Base-by-base conservation (phyloP, 2,113 vertebrate species). In the Hemicordylus capensis region DNA sequence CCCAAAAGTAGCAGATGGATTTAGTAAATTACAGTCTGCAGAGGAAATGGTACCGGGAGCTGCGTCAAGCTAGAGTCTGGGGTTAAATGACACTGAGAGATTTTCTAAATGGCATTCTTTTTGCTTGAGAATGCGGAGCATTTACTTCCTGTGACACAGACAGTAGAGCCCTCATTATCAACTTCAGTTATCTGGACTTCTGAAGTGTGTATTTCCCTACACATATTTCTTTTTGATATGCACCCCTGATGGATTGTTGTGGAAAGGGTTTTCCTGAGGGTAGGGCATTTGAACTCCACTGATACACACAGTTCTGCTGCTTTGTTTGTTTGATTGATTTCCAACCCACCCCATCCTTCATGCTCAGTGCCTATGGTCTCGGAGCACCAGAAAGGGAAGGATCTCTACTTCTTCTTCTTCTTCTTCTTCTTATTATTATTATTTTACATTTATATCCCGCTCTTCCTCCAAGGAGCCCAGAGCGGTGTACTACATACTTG, bases 1-100 rank as follows among this genome's bases (percentile, higher is more conserved):
- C 91, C 94, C 95, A 93, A 94, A 88, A 93, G 83, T 37, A 95
- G 92, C 95, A 94, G 93, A 95, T 95, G 95, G 94, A 92, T 95
- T 95, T 90, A 94, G 95, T 94, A 96, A 96, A 96, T 96, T 95
- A 94, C 92, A 96, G 93, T 86, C 89, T 94, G 85, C 89, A 87
- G 88, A 92, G 89, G 93, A 87, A 93, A 88, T 80, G 75, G 89
- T 88, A 31, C 20, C 84, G 83, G 82, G 88, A 89, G 77, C 75
- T 72, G 70, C 74, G 90, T 90, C 84, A 83, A 85, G 90, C 90
- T 72, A 63, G 78, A 90, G 84, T 28, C n/a, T 70, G 42, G 80
- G 37, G 86, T 92, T 90, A 86, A 93, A 91, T 89, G 81, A 79
- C 46, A 69, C 80, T 56, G 83, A 31, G 39, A 89, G 12, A 76